These are phyloP conservation scores for Tolypeutes matacus DNA, from an alignment of 2,797 vertebrate genomes.

Conservation along the genomic window DNA sequence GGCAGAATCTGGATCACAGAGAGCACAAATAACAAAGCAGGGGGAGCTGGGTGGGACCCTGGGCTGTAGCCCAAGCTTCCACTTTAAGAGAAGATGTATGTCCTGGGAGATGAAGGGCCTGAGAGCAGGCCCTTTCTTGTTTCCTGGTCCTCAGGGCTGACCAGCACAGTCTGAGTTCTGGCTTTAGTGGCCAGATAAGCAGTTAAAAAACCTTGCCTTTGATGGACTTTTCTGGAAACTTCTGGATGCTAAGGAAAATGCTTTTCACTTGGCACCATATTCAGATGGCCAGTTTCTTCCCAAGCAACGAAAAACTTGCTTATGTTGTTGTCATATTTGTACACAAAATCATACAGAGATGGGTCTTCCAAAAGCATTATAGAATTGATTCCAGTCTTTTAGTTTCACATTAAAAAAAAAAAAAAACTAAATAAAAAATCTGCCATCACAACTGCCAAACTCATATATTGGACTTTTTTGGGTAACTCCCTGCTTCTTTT, in stretches of 20 bases:
- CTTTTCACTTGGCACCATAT: neutral
- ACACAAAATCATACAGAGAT: neutral
- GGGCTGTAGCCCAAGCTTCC: neutral
- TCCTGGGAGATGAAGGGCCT: neutral
- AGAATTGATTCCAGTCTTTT: neutral
- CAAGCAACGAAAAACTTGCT: neutral
- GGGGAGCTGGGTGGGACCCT: neutral
- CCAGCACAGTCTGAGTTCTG: too few species aligned
- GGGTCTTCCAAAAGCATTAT: neutral
- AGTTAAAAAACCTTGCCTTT: neutral
- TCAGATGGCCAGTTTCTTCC: neutral
- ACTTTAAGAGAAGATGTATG: neutral
- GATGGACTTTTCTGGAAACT: neutral
- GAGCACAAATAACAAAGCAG: neutral
- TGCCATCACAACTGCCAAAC: neutral
- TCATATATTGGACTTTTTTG: neutral
- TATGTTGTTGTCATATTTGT: neutral
- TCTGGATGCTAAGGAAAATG: neutral
- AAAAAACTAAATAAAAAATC: neutral
- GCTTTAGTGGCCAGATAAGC: neutral
- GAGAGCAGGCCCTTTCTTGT: neutral
- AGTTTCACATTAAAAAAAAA: neutral
- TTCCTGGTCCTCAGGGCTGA: neutral
- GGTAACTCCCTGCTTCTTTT: neutral
- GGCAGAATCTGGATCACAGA: neutral